Evolutionary conservation across 1,140 invertebrate genomes (phyloP), one percentile per base, ranked within the genome.

Genomic region (Harpegnathos saltator): DNA sequence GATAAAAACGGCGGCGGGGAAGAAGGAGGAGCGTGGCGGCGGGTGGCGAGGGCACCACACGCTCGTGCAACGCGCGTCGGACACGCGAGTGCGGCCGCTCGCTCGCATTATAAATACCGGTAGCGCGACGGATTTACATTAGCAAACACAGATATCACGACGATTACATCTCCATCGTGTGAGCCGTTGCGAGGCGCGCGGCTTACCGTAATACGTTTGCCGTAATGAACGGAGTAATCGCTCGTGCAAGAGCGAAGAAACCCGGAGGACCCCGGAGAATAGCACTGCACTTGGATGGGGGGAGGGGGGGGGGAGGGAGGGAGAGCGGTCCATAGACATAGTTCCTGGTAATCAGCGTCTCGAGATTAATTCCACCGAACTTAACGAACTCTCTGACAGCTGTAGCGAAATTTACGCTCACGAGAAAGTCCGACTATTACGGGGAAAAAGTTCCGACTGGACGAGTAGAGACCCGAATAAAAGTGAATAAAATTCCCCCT

Each of bases 81-180:
- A 59, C 81, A 75, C 58, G 58, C 81, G 81, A 83, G 44, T 74
- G 59, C 38, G 84, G 38, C 15, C 26, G 22, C 19, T 77, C 56
- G 52, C 71, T 77, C 56, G 52, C 71, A 50, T 85, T 87, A 81
- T 73, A 65, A 87, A 88, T 75, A 83, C 74, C 74, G 24, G 82
- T 81, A 80, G 75, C 86, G 74, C 69, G 63, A 81, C 73, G 68
- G 63, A 80, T 84, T 84, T 74, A 75, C 74, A 88, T 84, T 87
- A 84, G 74, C 68, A 74, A 65, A 87, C 81, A 75, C 82, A 84
- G 85, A 87, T 87, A 81, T 88, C 69, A 61, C 74, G 82, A 61
- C 74, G 82, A 84, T 88, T 86, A 78, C 22, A 73, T 86, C 48
- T 73, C 24, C 66, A 71, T 63, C 82, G 71, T 71, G 82, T 82